Base-by-base conservation (phyloP, 64 coral and sea anemone genomes). In the Catalaphyllia jardinei region DNA sequence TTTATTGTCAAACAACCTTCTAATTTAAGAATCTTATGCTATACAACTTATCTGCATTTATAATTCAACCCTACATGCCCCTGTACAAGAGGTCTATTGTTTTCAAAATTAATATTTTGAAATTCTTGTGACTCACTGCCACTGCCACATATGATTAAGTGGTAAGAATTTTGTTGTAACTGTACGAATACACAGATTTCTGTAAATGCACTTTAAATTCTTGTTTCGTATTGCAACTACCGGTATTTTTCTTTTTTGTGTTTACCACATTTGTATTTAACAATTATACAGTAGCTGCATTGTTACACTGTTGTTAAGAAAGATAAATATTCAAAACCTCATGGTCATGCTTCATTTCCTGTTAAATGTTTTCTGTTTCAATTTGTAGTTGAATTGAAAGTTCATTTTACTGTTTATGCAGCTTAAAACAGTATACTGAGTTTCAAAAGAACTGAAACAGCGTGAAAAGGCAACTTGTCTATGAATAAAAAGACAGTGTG, bases 321-420 rank as follows among this genome's bases (percentile, higher is more conserved):
- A 52, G 12, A 71, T 85, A 8, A 71, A 69, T 51, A 71, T 85
- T 69, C 62, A 85, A 24, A 85, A 67, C 11, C 2, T 52, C 24
- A 42, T 20, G 62, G 60, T 71, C 63, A 63, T 71, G 39, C 20
- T 85, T 85, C 60, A 50, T 27, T 52, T 80, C 17, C 25, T 62
- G 18, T 69, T 28, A 25, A n/a, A 19, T 24, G 4, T 84, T 63
- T 85, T 71, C 81, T 85, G 81, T 71, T 71, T 71, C 22, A 77
- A 38, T 65, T 35, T 49, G 0, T 83, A 22, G 31, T 35, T 24
- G 24, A 25, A 83, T 0, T 67, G 33, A 67, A 50, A 67, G 60
- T 6, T 20, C n/a, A 83, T 83, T 65, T 39, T 42, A 35, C 39
- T n/a, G 11, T 25, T 42, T 39, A 15, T 14, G 17, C 33, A 67